Base-by-base conservation (phyloP, 2,797 vertebrate species). In the Fratercula arctica region DNA sequence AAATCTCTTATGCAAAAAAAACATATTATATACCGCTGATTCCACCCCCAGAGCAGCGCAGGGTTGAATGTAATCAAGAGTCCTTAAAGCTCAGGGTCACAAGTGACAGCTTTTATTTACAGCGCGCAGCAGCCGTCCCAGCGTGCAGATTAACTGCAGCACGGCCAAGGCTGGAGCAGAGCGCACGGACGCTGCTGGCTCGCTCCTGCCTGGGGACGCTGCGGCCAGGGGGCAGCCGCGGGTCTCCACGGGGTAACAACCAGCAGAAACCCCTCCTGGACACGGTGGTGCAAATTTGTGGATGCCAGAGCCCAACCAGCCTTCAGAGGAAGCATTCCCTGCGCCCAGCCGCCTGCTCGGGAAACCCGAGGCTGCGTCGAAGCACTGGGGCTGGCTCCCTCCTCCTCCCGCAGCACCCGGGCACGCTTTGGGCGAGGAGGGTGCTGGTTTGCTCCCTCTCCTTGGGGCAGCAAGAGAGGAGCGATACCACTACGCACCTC, bases 221-320 rank as follows among this genome's bases (percentile, higher is more conserved):
- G 83, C 2, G 16, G 31, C 15, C 16, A 6, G 23, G 10, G 41
- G 41, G 11, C 5, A 37, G 23, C n/a, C 6, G 10, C 3, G 5
- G 48, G 17, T 43, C 54, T 13, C 28, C 1, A 1, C 26, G 1
- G n/a, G 37, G n/a, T 7, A 19, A 57, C 21, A 33, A 29, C 54
- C 77, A 7, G 31, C 37, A 21, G 41, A 70, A 35, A 21, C 7
- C 56, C 37, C 54, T 26, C 64, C 76, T 9, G 51, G 19, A 24
- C 31, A 18, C 2, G 1, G 0, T 1, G 7, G 12, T 15, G 31
- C 1, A 35, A 29, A 25, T 9, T 0, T 2, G 29, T 0, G 28
- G 7, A 16, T 3, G 20, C 18, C 89, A 50, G 51, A 78, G n/a
- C n/a, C 11, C 28, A 56, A 19, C 45, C 78, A 59, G 19, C 45